phyloP scores from a whole-genome alignment of 2,113 vertebrate genomes.

The Macquaria australasica region DNA sequence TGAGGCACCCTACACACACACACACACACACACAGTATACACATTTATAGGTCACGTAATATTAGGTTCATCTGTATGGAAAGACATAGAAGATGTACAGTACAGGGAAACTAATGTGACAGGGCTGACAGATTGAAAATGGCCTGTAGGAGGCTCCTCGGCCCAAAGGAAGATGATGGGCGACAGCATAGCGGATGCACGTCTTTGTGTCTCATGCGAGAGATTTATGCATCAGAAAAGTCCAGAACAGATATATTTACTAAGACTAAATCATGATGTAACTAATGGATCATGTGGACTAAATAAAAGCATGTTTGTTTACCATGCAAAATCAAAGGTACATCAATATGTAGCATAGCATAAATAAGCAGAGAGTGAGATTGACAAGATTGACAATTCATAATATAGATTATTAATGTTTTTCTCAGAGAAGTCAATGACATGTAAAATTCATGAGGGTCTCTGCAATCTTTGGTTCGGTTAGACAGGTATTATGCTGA shows the following conservation, averaged over 20 bases:
- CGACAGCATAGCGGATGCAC: not conserved
- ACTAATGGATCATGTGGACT: not conserved
- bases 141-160: constrained; percentile 30
- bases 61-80: constrained; percentile 3
- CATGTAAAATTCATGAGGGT: not conserved
- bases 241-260: not conserved
- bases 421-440: not conserved
- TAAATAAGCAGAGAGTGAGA: not conserved
- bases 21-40: constrained; percentile 5
- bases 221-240: not conserved
- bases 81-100: constrained; percentile 21
- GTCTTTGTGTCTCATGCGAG: not conserved
- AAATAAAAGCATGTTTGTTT: not conserved
- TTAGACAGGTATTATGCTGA: not conserved
- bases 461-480: not conserved
- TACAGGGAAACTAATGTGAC: constrained; percentile 36
- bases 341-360: not conserved
- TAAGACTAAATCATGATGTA: constrained; percentile 9
- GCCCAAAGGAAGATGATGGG: constrained; percentile 33
- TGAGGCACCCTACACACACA: constrained; percentile 20
- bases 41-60: constrained; percentile 30
- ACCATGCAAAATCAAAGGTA: not conserved
- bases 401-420: not conserved
- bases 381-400: not conserved
- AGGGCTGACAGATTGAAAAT: constrained; percentile 47